Conservation (phyloP, 2,113 vertebrate genomes). For the Cichladusa arquata region DNA sequence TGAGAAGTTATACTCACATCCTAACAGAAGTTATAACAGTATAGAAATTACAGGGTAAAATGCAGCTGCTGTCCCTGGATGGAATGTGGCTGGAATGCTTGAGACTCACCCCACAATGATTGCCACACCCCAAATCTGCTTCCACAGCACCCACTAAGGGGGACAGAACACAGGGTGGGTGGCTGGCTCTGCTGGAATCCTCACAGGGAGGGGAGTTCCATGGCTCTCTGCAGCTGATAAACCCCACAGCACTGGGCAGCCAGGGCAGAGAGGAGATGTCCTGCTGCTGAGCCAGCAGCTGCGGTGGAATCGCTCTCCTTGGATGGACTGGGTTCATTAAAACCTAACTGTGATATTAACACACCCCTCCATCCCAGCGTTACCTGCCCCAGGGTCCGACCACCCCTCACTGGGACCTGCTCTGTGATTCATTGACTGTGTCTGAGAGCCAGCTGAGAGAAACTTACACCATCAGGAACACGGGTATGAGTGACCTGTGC, state of each 20-base stretch:
- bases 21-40: neutral
- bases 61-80: neutral
- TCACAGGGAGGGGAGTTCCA: fast-evolving
- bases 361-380: neutral
- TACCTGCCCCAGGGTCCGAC: neutral
- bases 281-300: neutral
- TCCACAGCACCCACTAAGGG: neutral
- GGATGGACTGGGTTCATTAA: neutral
- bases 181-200: neutral
- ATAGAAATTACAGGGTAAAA: neutral
- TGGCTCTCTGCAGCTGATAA: neutral
- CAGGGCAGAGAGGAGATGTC: neutral
- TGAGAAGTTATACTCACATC: neutral
- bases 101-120: neutral
- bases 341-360: neutral
- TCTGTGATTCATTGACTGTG: neutral
- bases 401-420: neutral
- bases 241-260: neutral
- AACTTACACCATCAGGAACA: neutral
- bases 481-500: neutral
- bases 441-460: neutral
- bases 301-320: neutral
- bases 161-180: neutral
- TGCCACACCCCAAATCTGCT: neutral
- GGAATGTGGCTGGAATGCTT: neutral